These are phyloP conservation scores for Actinemys pallida DNA, from an alignment of 2,113 vertebrate species.

Conservation along the genomic window DNA sequence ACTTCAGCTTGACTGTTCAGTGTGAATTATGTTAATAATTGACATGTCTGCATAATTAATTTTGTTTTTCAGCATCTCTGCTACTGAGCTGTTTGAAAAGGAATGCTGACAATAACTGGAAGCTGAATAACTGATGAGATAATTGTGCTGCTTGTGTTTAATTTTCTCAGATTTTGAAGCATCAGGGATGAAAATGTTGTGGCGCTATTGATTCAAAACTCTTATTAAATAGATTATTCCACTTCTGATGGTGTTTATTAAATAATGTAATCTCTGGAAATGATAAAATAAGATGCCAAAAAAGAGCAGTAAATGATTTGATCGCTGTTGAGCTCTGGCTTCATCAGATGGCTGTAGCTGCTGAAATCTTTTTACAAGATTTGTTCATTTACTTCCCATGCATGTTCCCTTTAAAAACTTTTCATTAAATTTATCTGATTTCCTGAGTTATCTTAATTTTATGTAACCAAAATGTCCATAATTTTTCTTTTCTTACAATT, in stretches of 20 bases:
- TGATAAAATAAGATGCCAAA: background rate
- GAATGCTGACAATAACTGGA: background rate
- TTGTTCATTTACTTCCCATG: background rate
- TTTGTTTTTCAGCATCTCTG: background rate
- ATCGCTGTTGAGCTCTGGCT: background rate
- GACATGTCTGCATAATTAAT: background rate
- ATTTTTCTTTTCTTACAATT: background rate
- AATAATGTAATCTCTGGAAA: background rate
- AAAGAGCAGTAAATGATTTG: background rate
- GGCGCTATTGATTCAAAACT: background rate
- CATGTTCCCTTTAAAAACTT: background rate
- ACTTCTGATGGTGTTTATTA: background rate
- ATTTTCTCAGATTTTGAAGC: background rate
- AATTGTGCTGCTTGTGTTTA: background rate
- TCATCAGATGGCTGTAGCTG: background rate
- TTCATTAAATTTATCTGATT: background rate
- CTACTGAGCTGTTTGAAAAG: background rate
- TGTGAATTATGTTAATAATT: background rate
- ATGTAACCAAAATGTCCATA: background rate
- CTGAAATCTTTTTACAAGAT: slow-evolving; percentile 12
- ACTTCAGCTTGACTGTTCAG: background rate
- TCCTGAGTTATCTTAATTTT: background rate
- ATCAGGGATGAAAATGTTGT: background rate
- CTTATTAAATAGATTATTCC: background rate
- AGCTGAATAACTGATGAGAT: background rate